Evolutionary conservation across 2,797 vertebrate species (phyloP), one percentile per base, ranked within the genome.

Genomic region (Tauraco hartlaubi): DNA sequence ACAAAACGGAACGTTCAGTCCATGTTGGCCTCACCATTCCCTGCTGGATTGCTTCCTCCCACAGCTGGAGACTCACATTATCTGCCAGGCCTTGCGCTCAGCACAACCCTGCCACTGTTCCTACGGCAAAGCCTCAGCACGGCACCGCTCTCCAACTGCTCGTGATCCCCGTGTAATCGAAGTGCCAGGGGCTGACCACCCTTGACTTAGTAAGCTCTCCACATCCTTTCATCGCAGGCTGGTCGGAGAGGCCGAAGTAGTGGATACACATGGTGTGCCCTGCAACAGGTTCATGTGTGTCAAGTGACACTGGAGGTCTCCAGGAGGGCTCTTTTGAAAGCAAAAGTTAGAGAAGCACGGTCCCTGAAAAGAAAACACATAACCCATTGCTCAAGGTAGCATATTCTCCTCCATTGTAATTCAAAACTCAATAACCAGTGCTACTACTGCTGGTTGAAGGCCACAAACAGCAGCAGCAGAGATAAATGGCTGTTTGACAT

Each of bases 101-200:
- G 41, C 54, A 85, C 81, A 61, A 25, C 35, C 48, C 48, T 2
- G 1, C 35, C 31, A 13, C 52, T 37, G 67, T 52, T 55, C 67
- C 28, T 6, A 11, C 0, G 4, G 35, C 66, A 73, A 48, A 73
- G 33, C 7, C 67, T 54, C 37, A 0, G 44, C 68, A 37, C 46
- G 55, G 51, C 62, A 19, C 49, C 12, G n/a, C n/a, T 9, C 49
- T 13, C 7, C 22, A n/a, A 23, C 31, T 10, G 28, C 49, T 7
- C 2, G 16, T 1, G 3, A 44, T 49, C 35, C 35, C 14, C 10
- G 0, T 9, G 16, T 6, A 20, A 33, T 1, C 9, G 20, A 21
- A 51, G 44, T 2, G 13, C 62, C 68, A 49, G 43, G n/a, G 55
- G 48, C 68, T 69, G 62, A 49, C 13, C 69, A 33, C 28, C 48